Base-by-base conservation (phyloP, 2,113 vertebrate genomes). In the Gymnarchus niloticus region DNA sequence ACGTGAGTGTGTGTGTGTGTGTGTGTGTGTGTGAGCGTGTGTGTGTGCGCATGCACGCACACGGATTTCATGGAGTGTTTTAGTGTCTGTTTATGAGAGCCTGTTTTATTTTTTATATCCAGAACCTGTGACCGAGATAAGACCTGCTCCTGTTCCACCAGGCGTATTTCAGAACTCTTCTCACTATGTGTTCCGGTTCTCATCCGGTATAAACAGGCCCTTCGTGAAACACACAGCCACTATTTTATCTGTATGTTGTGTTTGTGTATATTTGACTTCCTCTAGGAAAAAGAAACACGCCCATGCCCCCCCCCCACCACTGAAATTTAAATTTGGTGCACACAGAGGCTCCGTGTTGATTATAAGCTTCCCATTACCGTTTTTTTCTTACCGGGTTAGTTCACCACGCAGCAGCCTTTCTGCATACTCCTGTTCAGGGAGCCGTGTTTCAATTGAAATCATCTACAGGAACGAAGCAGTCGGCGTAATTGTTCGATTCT, bases 121-220 rank as follows among this genome's bases (percentile, higher is more conserved):
- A 28, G 10, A 49, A 28, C 49, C 0, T 81, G 25, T 54, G 80
- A 61, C 44, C 7, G n/a, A 48, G 85, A 78, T 77, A 83, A 86
- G 61, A 44, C 3, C 0, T 25, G 57, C 49, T 81, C 61, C 81
- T 83, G 81, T 23, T 83, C 23, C 80, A 83, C 81, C 28, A 28
- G 59, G 25, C 46, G 59, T 77, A 52, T 48, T 52, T 56, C n/a
- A 78, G 41, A 41, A 49, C 73, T 48, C 82, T 2, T 37, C 59
- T 54, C 21, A 52, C 57, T n/a, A 12, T 14, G 7, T 65, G 46
- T 78, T 41, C 28, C 28, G 8, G 48, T 56, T 51, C 85, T 86
- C 83, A 86, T 86, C 85, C 19, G 51, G 85, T 83, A 3, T 54
- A 3, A 46, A 49, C 85, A 87, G 86, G 48, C 59, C 46, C 61